These are phyloP conservation scores for Thysanoteuthis rhombus DNA, from an alignment of 2,888 invertebrate genomes.

Conservation along the genomic window DNA sequence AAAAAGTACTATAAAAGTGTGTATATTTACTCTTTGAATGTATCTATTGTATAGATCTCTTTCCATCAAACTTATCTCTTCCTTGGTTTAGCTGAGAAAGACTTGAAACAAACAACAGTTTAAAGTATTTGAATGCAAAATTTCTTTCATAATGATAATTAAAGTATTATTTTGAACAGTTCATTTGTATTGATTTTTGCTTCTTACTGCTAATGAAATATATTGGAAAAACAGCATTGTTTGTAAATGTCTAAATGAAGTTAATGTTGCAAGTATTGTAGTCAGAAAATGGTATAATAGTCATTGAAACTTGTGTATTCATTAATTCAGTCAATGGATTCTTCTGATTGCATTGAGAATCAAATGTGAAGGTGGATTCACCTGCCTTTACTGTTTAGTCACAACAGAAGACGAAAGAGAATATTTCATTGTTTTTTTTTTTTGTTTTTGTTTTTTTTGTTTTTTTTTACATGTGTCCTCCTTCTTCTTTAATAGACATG, in stretches of 20 bases:
- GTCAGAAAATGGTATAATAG: background rate
- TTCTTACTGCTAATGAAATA: background rate
- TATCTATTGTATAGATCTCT: no score
- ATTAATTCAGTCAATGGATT: background rate
- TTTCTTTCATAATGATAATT: background rate
- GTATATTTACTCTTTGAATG: no score
- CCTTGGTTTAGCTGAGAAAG: background rate
- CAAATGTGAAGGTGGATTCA: background rate
- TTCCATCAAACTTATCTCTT: background rate
- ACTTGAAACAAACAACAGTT: background rate
- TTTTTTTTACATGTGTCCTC: no score
- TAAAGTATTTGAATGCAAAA: background rate
- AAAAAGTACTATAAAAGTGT: no score
- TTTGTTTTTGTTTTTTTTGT: no score
- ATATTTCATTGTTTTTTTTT: no score
- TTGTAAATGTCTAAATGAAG: background rate
- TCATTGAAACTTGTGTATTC: background rate
- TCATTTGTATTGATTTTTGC: background rate
- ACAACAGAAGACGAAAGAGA: no score
- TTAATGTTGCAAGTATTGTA: background rate
- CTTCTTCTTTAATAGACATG: no score
- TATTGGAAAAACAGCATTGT: background rate
- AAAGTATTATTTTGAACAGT: background rate
- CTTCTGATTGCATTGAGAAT: background rate
- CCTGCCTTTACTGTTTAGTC: background rate